These are phyloP conservation scores for Aythya baeri DNA, from an alignment of 2,113 vertebrate species.

Conservation along the genomic window DNA sequence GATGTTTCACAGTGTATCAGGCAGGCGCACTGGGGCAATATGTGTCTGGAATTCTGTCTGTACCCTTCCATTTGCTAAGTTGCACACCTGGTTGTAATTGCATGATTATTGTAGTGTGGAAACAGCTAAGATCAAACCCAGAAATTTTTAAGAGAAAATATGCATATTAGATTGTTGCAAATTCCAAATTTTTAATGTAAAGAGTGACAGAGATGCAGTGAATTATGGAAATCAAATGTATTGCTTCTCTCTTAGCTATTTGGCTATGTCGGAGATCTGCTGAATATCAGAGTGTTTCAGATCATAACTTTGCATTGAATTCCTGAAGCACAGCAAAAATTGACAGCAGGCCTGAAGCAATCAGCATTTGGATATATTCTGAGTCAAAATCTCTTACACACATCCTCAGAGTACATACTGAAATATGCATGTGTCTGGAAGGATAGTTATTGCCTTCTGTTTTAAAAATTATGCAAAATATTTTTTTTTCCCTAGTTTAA, in stretches of 20 bases:
- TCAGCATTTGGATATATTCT: not conserved
- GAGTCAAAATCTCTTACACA: not conserved
- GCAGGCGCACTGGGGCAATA: not conserved
- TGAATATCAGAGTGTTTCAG: not conserved
- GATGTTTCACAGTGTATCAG: not conserved
- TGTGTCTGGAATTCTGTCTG: not conserved
- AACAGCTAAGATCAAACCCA: slow-evolving; percentile 41
- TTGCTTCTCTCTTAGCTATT: not conserved
- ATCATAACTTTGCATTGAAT: not conserved
- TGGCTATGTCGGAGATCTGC: not conserved
- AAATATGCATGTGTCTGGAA: not conserved
- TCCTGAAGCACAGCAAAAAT: not conserved
- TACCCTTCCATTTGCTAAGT: not conserved
- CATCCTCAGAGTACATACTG: not conserved
- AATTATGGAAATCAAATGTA: not conserved
- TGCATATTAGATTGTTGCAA: slow-evolving; percentile 35
- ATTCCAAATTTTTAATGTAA: slow-evolving; percentile 7
- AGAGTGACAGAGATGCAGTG: not conserved
- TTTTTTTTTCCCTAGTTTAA: not conserved
- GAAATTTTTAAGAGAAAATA: slow-evolving; percentile 54
- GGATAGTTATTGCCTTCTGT: not conserved
- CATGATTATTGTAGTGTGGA: not conserved
- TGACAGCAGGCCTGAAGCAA: not conserved
- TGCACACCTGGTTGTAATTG: not conserved
- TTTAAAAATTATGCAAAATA: not conserved